phyloP scores from a whole-genome alignment of 2,113 vertebrate genomes.

The Amphiprion ocellaris region DNA sequence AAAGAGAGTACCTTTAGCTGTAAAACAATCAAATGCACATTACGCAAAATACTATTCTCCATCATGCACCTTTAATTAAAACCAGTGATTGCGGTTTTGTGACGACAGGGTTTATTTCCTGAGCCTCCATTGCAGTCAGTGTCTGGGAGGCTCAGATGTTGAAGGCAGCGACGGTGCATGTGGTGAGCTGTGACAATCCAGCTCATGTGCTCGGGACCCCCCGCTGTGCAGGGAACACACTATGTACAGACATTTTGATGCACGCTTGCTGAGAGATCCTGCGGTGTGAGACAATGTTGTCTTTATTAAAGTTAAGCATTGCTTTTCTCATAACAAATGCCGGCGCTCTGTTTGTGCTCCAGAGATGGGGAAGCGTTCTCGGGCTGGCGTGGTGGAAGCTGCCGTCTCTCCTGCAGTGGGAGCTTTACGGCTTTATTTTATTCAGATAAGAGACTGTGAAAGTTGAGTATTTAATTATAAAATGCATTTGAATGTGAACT shows the following conservation, averaged over 20 bases:
- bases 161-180: constrained; percentile 50
- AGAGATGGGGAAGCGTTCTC: constrained; percentile 16
- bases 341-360: constrained; percentile 36
- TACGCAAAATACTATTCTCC: constrained; percentile 32
- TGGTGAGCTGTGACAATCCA: constrained; percentile 66
- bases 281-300: constrained; percentile 67
- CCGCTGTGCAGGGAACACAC: constrained; percentile 46
- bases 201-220: constrained; percentile 53
- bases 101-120: constrained; percentile 35
- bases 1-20: constrained; percentile 12
- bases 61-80: constrained; percentile 57
- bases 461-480: constrained; percentile 41
- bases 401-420: constrained; percentile 12
- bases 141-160: constrained; percentile 44
- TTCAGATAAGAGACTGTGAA: constrained; percentile 27
- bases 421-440: constrained; percentile 49
- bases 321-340: constrained; percentile 60
- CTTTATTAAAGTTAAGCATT: constrained; percentile 75
- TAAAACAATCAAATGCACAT: constrained; percentile 44
- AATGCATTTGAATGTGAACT: constrained; percentile 23
- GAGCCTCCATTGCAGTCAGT: constrained; percentile 49
- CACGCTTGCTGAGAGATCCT: constrained; percentile 63
- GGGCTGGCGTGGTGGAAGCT: constrained; percentile 13
- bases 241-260: constrained; percentile 70
- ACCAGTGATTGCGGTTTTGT: constrained; percentile 39